Conservation (phyloP, 1,140 invertebrate genomes). For the Pygmarrhopalites habei region DNA sequence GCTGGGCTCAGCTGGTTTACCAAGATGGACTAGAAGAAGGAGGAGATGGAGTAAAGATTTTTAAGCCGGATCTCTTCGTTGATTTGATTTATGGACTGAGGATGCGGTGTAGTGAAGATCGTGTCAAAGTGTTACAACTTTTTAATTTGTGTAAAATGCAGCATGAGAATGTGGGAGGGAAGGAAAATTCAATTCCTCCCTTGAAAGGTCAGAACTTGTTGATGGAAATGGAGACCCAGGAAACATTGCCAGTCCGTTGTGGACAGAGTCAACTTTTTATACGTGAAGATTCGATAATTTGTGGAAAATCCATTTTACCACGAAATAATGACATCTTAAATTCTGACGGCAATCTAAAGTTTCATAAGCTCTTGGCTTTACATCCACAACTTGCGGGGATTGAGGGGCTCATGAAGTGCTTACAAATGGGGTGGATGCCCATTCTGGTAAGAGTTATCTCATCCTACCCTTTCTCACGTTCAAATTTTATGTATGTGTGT, state of each 20-base stretch:
- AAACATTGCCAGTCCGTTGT: slow-evolving; percentile 39
- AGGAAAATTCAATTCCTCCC: background rate
- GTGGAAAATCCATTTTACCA: slow-evolving; percentile 54
- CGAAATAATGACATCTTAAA: slow-evolving; percentile 40
- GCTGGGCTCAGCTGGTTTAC: slow-evolving; percentile 74
- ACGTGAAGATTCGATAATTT: slow-evolving; percentile 48
- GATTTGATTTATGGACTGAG: slow-evolving; percentile 71
- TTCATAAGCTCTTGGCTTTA: slow-evolving; percentile 50
- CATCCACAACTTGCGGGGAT: slow-evolving; percentile 59
- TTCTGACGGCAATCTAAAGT: background rate
- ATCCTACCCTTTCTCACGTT: background rate
- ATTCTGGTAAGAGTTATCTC: slow-evolving; percentile 74
- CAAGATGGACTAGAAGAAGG: slow-evolving; percentile 36
- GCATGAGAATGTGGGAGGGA: background rate
- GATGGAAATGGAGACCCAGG: too few species aligned
- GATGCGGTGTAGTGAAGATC: slow-evolving; percentile 68
- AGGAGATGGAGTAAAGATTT: slow-evolving; percentile 17
- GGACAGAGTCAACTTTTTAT: slow-evolving; percentile 26
- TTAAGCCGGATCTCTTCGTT: slow-evolving; percentile 48
- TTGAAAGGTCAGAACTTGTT: background rate
- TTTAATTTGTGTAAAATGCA: slow-evolving; percentile 12
- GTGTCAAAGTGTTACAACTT: slow-evolving; percentile 49
- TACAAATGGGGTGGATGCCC: slow-evolving; percentile 85
- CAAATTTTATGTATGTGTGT: too few species aligned
- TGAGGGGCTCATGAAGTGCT: slow-evolving; percentile 68